These are phyloP conservation scores for Montipora capricornis DNA, from an alignment of 64 coral and sea anemone genomes.

Conservation along the genomic window DNA sequence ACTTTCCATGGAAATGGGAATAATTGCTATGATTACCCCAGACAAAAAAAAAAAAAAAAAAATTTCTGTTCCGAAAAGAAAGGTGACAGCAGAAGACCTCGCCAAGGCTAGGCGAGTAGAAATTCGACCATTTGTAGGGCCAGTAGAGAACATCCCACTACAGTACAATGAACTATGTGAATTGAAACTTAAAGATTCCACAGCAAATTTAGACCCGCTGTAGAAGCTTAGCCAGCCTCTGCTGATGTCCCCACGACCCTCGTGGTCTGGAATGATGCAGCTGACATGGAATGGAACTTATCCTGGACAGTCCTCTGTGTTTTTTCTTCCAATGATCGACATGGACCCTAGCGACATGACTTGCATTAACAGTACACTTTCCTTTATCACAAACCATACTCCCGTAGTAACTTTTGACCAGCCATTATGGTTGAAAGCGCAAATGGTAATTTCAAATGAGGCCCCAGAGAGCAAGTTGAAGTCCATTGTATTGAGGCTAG, in stretches of 20 bases:
- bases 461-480: too few relatives aligned
- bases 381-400: slow-evolving; percentile 6
- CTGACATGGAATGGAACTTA: neutral
- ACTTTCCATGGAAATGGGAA: slow-evolving; percentile 51
- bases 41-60: neutral
- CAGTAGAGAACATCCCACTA: neutral
- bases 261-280: slow-evolving; percentile 63
- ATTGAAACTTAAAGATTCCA: neutral
- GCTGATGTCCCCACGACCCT: slow-evolving; percentile 5
- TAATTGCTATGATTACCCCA: slow-evolving; percentile 25
- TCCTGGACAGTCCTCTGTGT: slow-evolving; percentile 31
- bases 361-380: slow-evolving; percentile 15
- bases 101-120: neutral
- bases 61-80: neutral
- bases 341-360: slow-evolving; percentile 33
- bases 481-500: too few relatives aligned
- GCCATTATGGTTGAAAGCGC: too few relatives aligned
- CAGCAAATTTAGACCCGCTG: slow-evolving; percentile 12
- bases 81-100: slow-evolving; percentile 12
- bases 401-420: slow-evolving; percentile 2
- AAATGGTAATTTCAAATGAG: too few relatives aligned
- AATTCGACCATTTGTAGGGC: neutral
- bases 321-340: slow-evolving; percentile 58
- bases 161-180: neutral
- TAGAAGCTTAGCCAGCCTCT: slow-evolving; percentile 6